Conservation (phyloP, 2,888 invertebrate genomes). For the Quadroppia sp. region DNA sequence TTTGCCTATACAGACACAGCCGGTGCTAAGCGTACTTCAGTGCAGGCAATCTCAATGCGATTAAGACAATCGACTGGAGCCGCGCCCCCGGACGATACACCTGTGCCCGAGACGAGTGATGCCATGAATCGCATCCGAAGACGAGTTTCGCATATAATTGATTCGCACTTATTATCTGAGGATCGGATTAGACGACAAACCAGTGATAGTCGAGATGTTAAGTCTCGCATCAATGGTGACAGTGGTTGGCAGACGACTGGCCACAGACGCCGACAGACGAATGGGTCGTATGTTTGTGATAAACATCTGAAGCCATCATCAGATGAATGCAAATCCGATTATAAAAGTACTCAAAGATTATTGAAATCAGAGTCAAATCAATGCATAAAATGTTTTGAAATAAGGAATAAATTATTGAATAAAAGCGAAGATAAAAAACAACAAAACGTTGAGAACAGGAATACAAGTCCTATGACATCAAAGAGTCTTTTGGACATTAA, state of each 20-base stretch:
- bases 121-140: conserved; percentile 7
- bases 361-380: no score
- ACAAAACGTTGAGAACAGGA: neutral
- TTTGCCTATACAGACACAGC: neutral
- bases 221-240: neutral
- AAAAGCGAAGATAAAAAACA: neutral
- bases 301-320: neutral
- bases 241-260: no score
- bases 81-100: neutral
- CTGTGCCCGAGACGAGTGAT: neutral
- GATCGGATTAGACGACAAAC: neutral
- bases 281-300: neutral
- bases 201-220: neutral
- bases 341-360: no score
- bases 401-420: no score
- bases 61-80: neutral
- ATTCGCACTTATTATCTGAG: conserved; percentile 22
- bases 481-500: neutral
- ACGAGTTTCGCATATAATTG: conserved; percentile 28
- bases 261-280: neutral
- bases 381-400: no score
- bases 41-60: neutral
- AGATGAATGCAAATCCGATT: neutral
- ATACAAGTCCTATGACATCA: neutral
- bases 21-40: no score